Conservation (phyloP, 2,888 invertebrate species). For the Lasioglossum vierecki region DNA sequence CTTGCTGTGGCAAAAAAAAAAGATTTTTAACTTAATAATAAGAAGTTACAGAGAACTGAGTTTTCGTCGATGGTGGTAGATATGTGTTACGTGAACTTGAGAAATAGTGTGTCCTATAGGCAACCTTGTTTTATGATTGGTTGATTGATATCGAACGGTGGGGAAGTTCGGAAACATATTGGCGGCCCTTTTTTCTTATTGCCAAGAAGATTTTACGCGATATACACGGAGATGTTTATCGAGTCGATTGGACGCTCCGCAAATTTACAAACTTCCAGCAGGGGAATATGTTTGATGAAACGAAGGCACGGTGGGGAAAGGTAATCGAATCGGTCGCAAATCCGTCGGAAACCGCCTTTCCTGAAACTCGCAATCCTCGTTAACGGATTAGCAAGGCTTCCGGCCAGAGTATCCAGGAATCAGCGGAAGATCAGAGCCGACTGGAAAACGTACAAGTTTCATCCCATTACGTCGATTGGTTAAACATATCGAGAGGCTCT, state of each 20-base stretch:
- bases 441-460: conserved; percentile 58
- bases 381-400: conserved; percentile 59
- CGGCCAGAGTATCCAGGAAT: conserved; percentile 21
- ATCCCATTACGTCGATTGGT: conserved; percentile 47
- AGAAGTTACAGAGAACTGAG: no score
- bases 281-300: not conserved
- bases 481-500: not conserved
- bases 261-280: not conserved
- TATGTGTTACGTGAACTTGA: no score
- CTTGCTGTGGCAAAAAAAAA: no score
- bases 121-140: no score
- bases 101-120: no score
- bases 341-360: conserved; percentile 5
- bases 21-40: no score
- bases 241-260: not conserved
- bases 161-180: no score
- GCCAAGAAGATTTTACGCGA: no score
- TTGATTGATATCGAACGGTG: no score
- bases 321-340: conserved; percentile 8
- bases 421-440: conserved; percentile 29
- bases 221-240: not conserved
- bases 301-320: not conserved
- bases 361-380: conserved; percentile 31
- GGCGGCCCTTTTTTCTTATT: no score
- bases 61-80: no score